A percentile compares a stretch with the other conserved stretches of the same genome.
phyloP scores from a whole-genome alignment of 2,797 vertebrate genomes.

The Rachycentron canadum region DNA sequence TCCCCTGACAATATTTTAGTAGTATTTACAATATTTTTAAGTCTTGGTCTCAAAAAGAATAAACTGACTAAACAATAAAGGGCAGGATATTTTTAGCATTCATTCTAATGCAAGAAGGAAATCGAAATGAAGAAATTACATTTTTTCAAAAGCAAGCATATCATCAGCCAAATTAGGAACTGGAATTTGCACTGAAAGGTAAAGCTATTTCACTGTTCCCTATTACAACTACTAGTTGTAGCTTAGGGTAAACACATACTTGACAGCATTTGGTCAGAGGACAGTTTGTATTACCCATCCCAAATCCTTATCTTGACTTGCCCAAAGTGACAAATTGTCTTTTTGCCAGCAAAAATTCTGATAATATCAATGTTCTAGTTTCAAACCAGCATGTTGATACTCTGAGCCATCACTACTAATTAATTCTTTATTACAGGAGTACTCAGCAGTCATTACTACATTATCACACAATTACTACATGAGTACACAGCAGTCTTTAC shows the following conservation, averaged over 20 bases:
- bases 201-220: neutral
- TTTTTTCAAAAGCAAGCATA: neutral
- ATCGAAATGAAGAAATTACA: neutral
- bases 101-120: neutral
- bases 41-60: neutral
- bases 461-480: too few relatives aligned
- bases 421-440: too few relatives aligned
- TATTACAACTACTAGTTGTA: constrained; percentile 1
- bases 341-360: constrained; percentile 3
- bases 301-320: neutral
- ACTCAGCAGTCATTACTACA: too few relatives aligned
- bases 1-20: neutral
- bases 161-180: neutral
- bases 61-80: neutral
- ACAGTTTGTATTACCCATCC: neutral
- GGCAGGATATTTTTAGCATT: neutral
- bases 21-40: too few relatives aligned
- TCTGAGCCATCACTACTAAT: too few relatives aligned
- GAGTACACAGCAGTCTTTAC: too few relatives aligned
- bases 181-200: neutral
- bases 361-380: neutral
- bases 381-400: too few relatives aligned
- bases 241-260: neutral
- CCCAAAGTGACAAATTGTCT: constrained; percentile 1
- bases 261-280: neutral